phyloP scores from a whole-genome alignment of 2,888 invertebrate species.

The Chironomus riparius region DNA sequence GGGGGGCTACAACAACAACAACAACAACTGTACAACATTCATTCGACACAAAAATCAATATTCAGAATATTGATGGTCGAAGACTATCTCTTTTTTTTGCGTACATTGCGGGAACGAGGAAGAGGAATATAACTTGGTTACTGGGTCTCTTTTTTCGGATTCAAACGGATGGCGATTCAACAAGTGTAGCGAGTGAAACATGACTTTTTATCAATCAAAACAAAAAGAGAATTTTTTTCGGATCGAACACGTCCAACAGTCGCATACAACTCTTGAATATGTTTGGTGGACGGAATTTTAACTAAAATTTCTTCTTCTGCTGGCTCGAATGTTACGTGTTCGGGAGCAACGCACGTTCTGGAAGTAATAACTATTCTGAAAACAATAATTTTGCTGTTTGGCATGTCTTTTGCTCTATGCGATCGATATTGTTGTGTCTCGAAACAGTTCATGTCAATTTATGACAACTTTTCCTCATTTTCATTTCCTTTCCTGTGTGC shows the following conservation, averaged over 20 bases:
- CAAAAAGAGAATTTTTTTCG: background rate
- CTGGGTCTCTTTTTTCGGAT: background rate
- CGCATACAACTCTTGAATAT: background rate
- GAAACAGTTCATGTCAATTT: no score
- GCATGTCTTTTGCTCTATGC: background rate
- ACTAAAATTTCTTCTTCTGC: background rate
- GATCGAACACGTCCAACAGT: background rate
- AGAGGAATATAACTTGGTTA: background rate
- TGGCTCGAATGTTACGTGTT: background rate
- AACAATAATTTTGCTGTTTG: background rate
- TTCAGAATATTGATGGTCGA: background rate
- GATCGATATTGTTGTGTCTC: background rate
- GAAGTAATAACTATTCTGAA: slow-evolving; percentile 3
- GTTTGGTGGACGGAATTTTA: slow-evolving; percentile 10
- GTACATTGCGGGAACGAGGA: background rate
- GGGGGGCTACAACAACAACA: background rate
- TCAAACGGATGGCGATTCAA: background rate
- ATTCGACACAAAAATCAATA: slow-evolving; percentile 10
- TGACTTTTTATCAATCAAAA: slow-evolving; percentile 10
- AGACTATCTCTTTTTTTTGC: background rate
- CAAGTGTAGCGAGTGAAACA: background rate
- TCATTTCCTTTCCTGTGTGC: no score
- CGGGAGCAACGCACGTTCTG: slow-evolving; percentile 1
- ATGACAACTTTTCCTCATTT: no score
- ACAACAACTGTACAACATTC: background rate